phyloP scores from a whole-genome alignment of 2,113 vertebrate genomes.

The Eonycteris spelaea region DNA sequence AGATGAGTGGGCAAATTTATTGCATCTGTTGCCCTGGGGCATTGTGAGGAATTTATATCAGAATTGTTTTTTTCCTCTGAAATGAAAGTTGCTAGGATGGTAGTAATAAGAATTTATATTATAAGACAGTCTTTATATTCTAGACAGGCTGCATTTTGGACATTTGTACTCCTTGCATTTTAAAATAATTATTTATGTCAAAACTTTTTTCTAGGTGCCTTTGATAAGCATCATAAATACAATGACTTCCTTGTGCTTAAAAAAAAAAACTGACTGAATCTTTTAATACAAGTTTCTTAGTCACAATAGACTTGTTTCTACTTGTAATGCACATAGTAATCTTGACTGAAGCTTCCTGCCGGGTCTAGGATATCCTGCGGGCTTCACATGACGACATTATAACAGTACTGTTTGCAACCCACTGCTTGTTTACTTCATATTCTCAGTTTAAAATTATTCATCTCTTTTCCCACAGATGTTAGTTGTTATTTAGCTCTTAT shows the following conservation, averaged over 20 bases:
- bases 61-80: slow-evolving; percentile 37
- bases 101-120: slow-evolving; percentile 40
- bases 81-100: slow-evolving; percentile 8
- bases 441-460: not conserved
- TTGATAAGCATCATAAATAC: slow-evolving; percentile 53
- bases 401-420: not conserved
- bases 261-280: not conserved
- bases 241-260: slow-evolving; percentile 38
- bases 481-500: not conserved
- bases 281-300: slow-evolving; percentile 45
- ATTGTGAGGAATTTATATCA: slow-evolving; percentile 55
- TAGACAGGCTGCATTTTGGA: slow-evolving; percentile 36
- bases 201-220: slow-evolving; percentile 44
- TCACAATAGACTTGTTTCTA: slow-evolving; percentile 46
- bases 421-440: not conserved
- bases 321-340: not conserved
- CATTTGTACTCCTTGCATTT: slow-evolving; percentile 56
- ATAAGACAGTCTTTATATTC: slow-evolving; percentile 47
- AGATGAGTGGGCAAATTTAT: slow-evolving; percentile 40
- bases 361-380: not conserved
- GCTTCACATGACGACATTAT: slow-evolving; percentile 4
- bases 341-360: slow-evolving; percentile 42
- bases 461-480: not conserved
- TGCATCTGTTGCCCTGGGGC: slow-evolving; percentile 10
- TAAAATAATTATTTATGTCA: slow-evolving; percentile 58